These are phyloP conservation scores for Bellardia bayeri DNA, from an alignment of 2,888 invertebrate species.

Conservation along the genomic window DNA sequence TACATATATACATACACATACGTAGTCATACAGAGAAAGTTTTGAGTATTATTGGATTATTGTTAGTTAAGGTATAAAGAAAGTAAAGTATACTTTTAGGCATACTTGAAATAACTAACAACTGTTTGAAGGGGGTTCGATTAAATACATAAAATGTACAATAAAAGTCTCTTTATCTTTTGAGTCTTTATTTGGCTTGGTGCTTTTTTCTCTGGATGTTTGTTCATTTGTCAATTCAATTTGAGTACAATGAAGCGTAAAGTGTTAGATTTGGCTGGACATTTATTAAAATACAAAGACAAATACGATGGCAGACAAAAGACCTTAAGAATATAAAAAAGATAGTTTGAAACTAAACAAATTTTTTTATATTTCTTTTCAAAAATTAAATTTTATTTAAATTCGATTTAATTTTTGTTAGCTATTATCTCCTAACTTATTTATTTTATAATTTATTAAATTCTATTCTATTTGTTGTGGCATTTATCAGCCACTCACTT, in stretches of 20 bases:
- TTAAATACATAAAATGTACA: not conserved
- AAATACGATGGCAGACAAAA: not conserved
- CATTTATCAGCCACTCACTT: slow-evolving; percentile 58
- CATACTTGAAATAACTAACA: slow-evolving; percentile 41
- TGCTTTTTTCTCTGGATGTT: not conserved
- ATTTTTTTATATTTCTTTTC: not conserved
- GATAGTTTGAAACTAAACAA: not conserved
- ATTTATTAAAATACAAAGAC: slow-evolving; percentile 76
- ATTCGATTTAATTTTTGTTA: not conserved
- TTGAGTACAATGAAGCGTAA: slow-evolving; percentile 79
- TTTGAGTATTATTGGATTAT: slow-evolving; percentile 63
- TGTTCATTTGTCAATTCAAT: slow-evolving; percentile 68
- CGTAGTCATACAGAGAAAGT: not conserved
- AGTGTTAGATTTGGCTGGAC: slow-evolving; percentile 81
- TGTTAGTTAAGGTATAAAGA: slow-evolving; percentile 43
- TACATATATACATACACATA: not conserved
- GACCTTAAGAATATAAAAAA: not conserved
- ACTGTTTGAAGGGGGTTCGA: not conserved
- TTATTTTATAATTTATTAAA: slow-evolving; percentile 60
- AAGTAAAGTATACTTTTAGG: slow-evolving; percentile 60
- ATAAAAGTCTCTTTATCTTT: slow-evolving; percentile 14
- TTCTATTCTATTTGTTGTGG: slow-evolving; percentile 53
- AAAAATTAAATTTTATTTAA: not conserved
- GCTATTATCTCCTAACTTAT: not conserved
- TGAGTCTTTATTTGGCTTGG: slow-evolving; percentile 39